Base-by-base conservation (phyloP, 2,797 vertebrate genomes). In the Sibirionetta formosa region DNA sequence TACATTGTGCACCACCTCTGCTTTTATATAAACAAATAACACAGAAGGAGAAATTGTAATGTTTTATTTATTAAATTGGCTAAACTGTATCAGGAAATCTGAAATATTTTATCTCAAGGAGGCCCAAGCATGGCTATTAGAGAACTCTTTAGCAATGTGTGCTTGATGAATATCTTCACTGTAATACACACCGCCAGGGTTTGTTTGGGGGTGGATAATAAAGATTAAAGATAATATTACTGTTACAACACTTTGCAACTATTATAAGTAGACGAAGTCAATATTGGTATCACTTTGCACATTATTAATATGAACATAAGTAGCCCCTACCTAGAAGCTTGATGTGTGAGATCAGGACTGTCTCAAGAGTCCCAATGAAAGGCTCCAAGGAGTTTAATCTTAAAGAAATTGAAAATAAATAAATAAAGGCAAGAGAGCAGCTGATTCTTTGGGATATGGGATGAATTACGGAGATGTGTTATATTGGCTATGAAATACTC, bases 91-190 rank as follows among this genome's bases (percentile, higher is more conserved):
- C 4, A 1, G 35, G 27, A 81, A 69, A 12, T 44, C 24, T 66
- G 35, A 94, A 86, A 13, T 36, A 4, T 35, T 87, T 66, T 77
- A 51, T 87, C 26, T 93, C 26, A 80, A 86, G 35, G 7, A 0
- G 0, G 56, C 90, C 22, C 44, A 42, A 73, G 27, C 9, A 36
- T 0, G 1, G 14, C 5, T 72, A 9, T 56, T 40, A 53, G 11
- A 35, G 6, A 36, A 54, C 23, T 46, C 13, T 81, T 82, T 36
- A 85, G 27, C 16, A 51, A 29, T 33, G 31, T 12, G 17, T 18
- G 20, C 23, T 84, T 51, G 69, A 31, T 82, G 48, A 82, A 3
- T 1, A 0, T 31, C 13, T 81, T 75, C 51, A 17, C 24, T 44
- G 19, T 53, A 71, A 51, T 27, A 15, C 9, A 56, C 12, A 53